phyloP scores from a whole-genome alignment of 2,888 invertebrate species.

The Fragum sueziense region DNA sequence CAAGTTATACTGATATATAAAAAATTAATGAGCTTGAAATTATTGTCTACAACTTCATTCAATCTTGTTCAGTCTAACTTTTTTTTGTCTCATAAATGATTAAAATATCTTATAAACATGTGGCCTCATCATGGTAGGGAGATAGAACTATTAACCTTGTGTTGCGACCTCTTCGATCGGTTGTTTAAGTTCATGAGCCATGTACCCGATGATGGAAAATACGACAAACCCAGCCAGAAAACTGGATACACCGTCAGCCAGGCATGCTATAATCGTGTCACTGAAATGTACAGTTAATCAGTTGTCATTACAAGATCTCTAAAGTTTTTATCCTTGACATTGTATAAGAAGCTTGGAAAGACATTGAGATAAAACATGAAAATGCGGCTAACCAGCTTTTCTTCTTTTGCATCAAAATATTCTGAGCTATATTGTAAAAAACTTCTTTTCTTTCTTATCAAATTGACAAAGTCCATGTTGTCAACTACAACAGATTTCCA shows the following conservation, averaged over 20 bases:
- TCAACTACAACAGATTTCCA: too few species aligned
- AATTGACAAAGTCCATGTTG: too few species aligned
- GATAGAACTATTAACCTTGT: slow-evolving; percentile 65
- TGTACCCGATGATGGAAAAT: slow-evolving; percentile 85
- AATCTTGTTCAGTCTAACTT: too few species aligned
- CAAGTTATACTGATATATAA: too few species aligned
- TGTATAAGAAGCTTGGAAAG: background rate
- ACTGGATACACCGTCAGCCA: slow-evolving; percentile 72
- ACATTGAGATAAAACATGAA: background rate
- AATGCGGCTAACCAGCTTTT: background rate
- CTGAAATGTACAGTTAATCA: slow-evolving; percentile 54
- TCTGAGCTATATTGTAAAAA: too few species aligned
- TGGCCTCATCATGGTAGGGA: background rate
- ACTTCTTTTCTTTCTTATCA: too few species aligned
- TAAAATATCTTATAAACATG: too few species aligned
- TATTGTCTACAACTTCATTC: too few species aligned
- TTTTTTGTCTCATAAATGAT: too few species aligned
- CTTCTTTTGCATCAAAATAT: background rate
- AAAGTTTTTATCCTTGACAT: too few species aligned
- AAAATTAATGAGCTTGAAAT: too few species aligned
- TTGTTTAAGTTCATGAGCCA: slow-evolving; percentile 77
- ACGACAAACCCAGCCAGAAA: slow-evolving; percentile 78
- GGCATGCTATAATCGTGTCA: slow-evolving; percentile 72
- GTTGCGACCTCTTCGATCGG: slow-evolving; percentile 78
- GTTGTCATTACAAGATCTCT: background rate